Evolutionary conservation across 2,888 invertebrate genomes (phyloP), one percentile per base, ranked within the genome.

Genomic region (Nymphalis c-album): DNA sequence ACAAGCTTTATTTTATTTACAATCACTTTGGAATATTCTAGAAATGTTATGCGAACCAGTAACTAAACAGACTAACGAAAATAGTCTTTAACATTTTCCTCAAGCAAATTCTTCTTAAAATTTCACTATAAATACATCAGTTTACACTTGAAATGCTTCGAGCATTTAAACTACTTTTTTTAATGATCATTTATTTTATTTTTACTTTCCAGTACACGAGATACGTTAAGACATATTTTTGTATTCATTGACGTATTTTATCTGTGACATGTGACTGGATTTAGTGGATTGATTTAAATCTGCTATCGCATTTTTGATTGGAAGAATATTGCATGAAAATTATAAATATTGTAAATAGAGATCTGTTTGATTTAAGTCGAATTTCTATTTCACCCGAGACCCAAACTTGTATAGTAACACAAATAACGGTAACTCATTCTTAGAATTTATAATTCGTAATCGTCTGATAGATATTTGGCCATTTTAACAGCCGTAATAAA

Each of bases 401-500:
- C 8, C 4, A 16, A 7, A 53, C 17, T 53, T 16, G 4, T 53
- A 46, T n/a, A 50, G 20, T 47, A 20, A 51, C n/a, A 35, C 46
- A 59, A 51, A 65, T 58, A 68, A 51, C 57, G 57, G 57, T 51
- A 64, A 45, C 6, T 64, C 10, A 53, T 64, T 58, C 58, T 48
- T 26, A 51, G 46, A 55, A 57, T 57, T 47, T 48, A 51, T 65
- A 16, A 57, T 13, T 8, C 53, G 16, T 2, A 22, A 22, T 20
- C 18, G 10, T 0, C 35, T 40, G 10, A 8, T 40, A 10, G 35
- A 2, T 8, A 40, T 40, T 10, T 40, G 35, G 10, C 2, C 35
- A 40, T 40, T 40, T 40, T 40, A 10, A 2, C 8, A 10, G 10
- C 10, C 1, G 26, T 31, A 31, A 31, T 31, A 31, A 5, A 31